Conservation (phyloP, 2,888 invertebrate genomes). For the Platerodrilus igneus region DNA sequence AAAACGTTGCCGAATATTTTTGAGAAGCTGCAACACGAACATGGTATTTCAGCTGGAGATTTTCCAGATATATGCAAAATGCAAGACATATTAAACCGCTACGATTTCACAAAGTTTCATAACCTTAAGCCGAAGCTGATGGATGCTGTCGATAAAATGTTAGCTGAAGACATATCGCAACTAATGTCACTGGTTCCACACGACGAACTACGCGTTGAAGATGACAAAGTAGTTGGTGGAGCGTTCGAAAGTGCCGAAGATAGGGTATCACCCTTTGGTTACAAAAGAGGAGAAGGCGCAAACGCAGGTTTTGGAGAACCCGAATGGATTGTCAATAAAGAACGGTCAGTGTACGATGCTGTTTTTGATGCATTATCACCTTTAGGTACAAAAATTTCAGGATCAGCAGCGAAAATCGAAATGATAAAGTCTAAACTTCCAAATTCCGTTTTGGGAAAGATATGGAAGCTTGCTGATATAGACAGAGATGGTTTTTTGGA, state of each 20-base stretch:
- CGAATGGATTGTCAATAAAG: slow-evolving; percentile 94
- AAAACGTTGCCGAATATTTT: slow-evolving; percentile 86
- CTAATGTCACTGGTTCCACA: slow-evolving; percentile 93
- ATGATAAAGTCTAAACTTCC: slow-evolving; percentile 97
- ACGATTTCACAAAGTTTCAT: slow-evolving; percentile 93
- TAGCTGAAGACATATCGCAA: slow-evolving; percentile 87
- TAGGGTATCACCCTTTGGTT: slow-evolving; percentile 84
- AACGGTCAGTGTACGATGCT: slow-evolving; percentile 78
- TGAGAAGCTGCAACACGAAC: slow-evolving; percentile 81
- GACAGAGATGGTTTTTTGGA: slow-evolving; percentile 93
- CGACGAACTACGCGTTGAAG: slow-evolving; percentile 32
- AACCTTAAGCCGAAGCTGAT: slow-evolving; percentile 81
- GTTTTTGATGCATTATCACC: slow-evolving; percentile 77
- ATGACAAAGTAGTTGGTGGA: slow-evolving; percentile 63
- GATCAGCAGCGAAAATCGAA: slow-evolving; percentile 84
- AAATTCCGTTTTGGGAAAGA: slow-evolving; percentile 90
- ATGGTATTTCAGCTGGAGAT: slow-evolving; percentile 93
- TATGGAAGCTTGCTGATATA: slow-evolving; percentile 96
- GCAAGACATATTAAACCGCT: slow-evolving; percentile 78
- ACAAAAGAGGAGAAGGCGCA: slow-evolving; percentile 89
- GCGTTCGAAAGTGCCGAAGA: slow-evolving; percentile 85
- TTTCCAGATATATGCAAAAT: slow-evolving; percentile 95
- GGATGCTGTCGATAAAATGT: slow-evolving; percentile 92
- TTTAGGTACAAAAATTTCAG: slow-evolving; percentile 87
- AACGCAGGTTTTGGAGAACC: slow-evolving; percentile 93